Conservation (phyloP, 2,888 invertebrate species). For the Choristoneura rosaceana region DNA sequence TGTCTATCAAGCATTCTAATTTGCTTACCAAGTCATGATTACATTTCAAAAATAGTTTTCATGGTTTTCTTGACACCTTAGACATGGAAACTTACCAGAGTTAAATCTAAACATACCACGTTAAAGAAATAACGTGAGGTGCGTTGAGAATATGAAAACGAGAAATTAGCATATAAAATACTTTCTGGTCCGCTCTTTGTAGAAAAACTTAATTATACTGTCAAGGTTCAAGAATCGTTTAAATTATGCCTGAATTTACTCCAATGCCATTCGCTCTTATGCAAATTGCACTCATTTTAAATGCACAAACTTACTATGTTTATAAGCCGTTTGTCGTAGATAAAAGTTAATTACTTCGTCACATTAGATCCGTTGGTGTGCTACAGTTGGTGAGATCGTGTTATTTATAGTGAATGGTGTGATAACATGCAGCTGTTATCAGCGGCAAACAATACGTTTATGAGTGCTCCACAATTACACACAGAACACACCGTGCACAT, state of each 20-base stretch:
- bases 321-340: constrained; percentile 21
- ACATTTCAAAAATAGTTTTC: constrained; percentile 3
- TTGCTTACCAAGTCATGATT: constrained; percentile 13
- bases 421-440: constrained; percentile 74
- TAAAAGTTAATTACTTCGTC: constrained; percentile 35
- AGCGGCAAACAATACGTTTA: constrained; percentile 67
- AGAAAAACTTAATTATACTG: constrained; percentile 14
- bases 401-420: constrained; percentile 68
- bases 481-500: constrained; percentile 23
- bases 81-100: neutral
- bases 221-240: constrained; percentile 12
- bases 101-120: constrained; percentile 2
- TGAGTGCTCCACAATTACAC: constrained; percentile 14
- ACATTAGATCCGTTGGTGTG: constrained; percentile 39
- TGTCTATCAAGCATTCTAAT: constrained; percentile 9
- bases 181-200: constrained; percentile 18
- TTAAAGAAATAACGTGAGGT: neutral
- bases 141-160: constrained; percentile 15
- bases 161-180: constrained; percentile 17
- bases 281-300: constrained; percentile 10
- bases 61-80: constrained; percentile 3
- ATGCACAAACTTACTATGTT: constrained; percentile 25
- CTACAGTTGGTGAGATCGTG: constrained; percentile 40
- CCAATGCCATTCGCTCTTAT: constrained; percentile 15
- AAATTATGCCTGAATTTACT: constrained; percentile 13